Base-by-base conservation (phyloP, 2,113 vertebrate species). In the Thymallus thymallus region DNA sequence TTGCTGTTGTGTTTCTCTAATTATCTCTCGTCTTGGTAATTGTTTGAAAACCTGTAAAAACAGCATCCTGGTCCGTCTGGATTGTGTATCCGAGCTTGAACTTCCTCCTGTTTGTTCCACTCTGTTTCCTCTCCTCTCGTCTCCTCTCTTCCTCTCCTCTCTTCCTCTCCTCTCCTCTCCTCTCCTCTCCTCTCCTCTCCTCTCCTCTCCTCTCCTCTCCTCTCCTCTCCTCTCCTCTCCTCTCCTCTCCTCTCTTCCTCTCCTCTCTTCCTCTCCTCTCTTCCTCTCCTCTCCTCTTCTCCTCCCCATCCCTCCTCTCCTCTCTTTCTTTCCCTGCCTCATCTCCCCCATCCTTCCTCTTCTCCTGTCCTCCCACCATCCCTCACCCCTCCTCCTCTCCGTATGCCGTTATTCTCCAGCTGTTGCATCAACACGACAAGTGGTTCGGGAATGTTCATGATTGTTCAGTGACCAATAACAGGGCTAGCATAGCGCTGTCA, bases 391-490 rank as follows among this genome's bases (percentile, higher is more conserved):
- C 23, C 79, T 86, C 76, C 74, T 83, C 79, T 80, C 79, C 80
- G 78, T 75, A 74, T 82, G 81, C 82, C 82, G 77, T 82, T 74
- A 78, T 72, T 73, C 71, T 86, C 88, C 91, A 90, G 88, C 87
- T 91, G 89, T 90, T 89, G 78, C 84, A 87, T 91, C 85, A 78
- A 86, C 83, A 87, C 55, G 87, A 90, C 89, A 90, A 91, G 88
- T 88, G 82, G 84, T 87, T 89, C 77, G 83, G 85, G 87, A 88
- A 86, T 84, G 84, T 84, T 84, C 85, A 80, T 89, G 48, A 61
- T 77, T 84, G 55, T 61, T 78, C 78, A 72, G 65, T 62, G 71
- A 75, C 77, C 78, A 81, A 70, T 78, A 76, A 79, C 71, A 24
- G 56, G 41, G 67, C 85, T 80, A 84, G 83, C 83, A 86, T 86